Conservation (phyloP, 64 coral and sea anemone species). For the Montipora foliosa region DNA sequence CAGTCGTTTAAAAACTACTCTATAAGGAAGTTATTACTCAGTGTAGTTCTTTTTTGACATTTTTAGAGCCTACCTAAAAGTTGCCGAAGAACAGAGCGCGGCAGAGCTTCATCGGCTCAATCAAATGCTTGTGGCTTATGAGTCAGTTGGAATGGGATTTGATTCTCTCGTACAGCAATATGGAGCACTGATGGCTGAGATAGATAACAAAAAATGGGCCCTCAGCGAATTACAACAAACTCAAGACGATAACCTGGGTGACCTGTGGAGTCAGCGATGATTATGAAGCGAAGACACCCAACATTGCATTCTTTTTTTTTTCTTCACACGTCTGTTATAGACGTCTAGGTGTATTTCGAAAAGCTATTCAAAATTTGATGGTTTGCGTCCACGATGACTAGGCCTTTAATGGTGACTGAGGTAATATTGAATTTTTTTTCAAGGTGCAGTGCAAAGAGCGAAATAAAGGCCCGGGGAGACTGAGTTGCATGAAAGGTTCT, state of each 20-base stretch:
- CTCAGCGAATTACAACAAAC: slow-evolving; percentile 88
- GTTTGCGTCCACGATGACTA: no score
- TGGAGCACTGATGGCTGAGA: slow-evolving; percentile 78
- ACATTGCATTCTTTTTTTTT: no score
- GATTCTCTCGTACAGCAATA: slow-evolving; percentile 87
- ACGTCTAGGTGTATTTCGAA: no score
- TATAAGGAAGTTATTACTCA: no score
- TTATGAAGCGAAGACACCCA: neutral
- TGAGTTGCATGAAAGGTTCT: no score
- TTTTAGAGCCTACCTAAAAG: slow-evolving; percentile 78
- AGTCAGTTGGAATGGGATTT: slow-evolving; percentile 97
- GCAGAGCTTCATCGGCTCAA: slow-evolving; percentile 73
- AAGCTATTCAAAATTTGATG: no score
- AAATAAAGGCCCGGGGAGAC: no score
- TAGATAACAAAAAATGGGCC: slow-evolving; percentile 99
- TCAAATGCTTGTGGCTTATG: slow-evolving; percentile 82
- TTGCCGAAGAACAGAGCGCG: slow-evolving; percentile 73
- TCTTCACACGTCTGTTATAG: no score
- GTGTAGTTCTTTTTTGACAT: neutral
- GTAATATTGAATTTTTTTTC: no score
- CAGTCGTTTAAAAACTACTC: no score
- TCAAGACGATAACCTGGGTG: slow-evolving; percentile 66
- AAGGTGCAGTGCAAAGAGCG: no score
- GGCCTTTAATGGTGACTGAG: no score
- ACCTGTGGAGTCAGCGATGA: slow-evolving; percentile 72